Percentiles rank a stretch among this genome's conserved stretches.
These are phyloP conservation scores for Esperia sulphurella DNA, from an alignment of 2,888 invertebrate species.

Conservation along the genomic window DNA sequence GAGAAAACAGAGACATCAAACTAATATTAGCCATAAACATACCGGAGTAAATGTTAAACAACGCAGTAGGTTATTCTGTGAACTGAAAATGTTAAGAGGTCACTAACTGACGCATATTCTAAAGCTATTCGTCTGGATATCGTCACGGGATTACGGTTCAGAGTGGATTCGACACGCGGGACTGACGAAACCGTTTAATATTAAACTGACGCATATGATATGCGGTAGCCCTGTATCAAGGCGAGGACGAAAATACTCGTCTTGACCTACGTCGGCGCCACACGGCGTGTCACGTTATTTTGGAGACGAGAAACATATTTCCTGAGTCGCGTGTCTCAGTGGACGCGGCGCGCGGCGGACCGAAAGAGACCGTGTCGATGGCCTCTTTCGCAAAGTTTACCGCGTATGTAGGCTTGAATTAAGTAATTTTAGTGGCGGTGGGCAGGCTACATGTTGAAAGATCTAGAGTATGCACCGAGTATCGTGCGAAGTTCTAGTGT, in stretches of 20 bases:
- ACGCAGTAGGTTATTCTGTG: not conserved
- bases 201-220: conserved; percentile 63
- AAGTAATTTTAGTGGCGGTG: too few relatives aligned
- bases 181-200: conserved; percentile 70
- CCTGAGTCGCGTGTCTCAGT: conserved; percentile 32
- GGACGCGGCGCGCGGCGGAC: conserved; percentile 11
- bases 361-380: conserved; percentile 34
- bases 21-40: too few relatives aligned
- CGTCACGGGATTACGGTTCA: conserved; percentile 20
- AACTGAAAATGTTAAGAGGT: conserved; percentile 2
- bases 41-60: too few relatives aligned
- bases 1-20: too few relatives aligned
- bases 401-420: too few relatives aligned
- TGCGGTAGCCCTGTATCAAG: conserved; percentile 75
- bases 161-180: conserved; percentile 32
- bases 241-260: conserved; percentile 71
- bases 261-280: conserved; percentile 69
- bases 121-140: conserved; percentile 17
- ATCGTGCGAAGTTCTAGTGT: too few relatives aligned
- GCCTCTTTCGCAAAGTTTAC: conserved; percentile 29
- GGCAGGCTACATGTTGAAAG: too few relatives aligned
- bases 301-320: conserved; percentile 41
- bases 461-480: too few relatives aligned
- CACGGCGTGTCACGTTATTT: conserved; percentile 49
- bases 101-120: conserved; percentile 1